Percentiles rank a stretch among this genome's conserved stretches.
phyloP scores from a whole-genome alignment of 2,888 invertebrate genomes.

The Nineta flava region DNA sequence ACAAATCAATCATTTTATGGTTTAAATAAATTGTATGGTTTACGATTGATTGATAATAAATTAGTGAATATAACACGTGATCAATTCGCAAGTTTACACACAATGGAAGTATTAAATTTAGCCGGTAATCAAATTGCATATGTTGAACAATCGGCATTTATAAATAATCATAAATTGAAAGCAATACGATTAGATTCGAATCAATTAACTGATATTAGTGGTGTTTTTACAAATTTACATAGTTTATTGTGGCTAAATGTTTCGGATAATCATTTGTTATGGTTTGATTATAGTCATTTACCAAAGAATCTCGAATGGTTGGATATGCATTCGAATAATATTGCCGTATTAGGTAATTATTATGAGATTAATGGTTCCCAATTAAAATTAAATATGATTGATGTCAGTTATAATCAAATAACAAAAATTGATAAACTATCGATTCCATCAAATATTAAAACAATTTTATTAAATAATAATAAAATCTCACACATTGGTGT shows the following conservation, averaged over 20 bases:
- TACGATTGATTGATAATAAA: constrained; percentile 66
- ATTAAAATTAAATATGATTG: constrained; percentile 56
- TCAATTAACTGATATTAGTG: constrained; percentile 59
- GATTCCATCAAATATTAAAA: constrained; percentile 57
- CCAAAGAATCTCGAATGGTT: constrained; percentile 62
- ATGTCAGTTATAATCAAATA: constrained; percentile 58
- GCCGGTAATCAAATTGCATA: constrained; percentile 63
- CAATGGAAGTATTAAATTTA: constrained; percentile 62
- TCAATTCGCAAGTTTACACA: constrained; percentile 52
- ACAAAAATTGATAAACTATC: constrained; percentile 49
- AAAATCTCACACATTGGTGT: constrained; percentile 50
- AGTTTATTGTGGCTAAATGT: constrained; percentile 68
- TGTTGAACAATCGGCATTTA: constrained; percentile 64
- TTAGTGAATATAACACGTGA: constrained; percentile 59
- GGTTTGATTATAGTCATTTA: constrained; percentile 69
- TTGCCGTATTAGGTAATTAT: constrained; percentile 57
- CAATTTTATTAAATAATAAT: constrained; percentile 58
- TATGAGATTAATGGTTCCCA: constrained; percentile 43
- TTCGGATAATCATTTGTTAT: constrained; percentile 58
- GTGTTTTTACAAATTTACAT: constrained; percentile 56
- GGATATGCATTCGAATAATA: constrained; percentile 66
- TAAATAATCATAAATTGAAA: constrained; percentile 53
- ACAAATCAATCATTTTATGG: constrained; percentile 57
- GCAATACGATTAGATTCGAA: constrained; percentile 66
- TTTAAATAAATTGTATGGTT: constrained; percentile 53